These are phyloP conservation scores for Pantherophis vulpinus DNA, from an alignment of 2,797 vertebrate genomes.

Conservation along the genomic window DNA sequence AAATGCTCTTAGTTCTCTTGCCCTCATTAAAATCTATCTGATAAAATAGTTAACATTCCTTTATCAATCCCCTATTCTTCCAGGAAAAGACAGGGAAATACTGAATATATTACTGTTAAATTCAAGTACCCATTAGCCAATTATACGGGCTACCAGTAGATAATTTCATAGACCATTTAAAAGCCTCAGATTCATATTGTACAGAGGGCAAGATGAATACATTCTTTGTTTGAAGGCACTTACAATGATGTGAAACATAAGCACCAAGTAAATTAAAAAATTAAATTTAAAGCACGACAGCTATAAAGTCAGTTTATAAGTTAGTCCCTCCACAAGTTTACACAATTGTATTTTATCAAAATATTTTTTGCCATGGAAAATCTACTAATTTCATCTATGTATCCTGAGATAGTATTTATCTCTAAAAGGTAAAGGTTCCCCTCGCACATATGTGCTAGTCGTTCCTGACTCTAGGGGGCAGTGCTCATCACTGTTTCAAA, in stretches of 20 bases:
- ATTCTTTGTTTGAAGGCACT: slow-evolving; percentile 39
- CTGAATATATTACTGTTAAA: slow-evolving; percentile 65
- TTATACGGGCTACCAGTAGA: slow-evolving; percentile 59
- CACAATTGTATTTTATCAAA: slow-evolving; percentile 8
- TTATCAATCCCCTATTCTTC: slow-evolving; percentile 69
- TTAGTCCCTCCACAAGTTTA: slow-evolving; percentile 14
- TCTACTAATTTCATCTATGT: not conserved
- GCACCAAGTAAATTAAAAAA: slow-evolving; percentile 32
- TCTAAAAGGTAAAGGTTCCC: too few species aligned
- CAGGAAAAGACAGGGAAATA: slow-evolving; percentile 56
- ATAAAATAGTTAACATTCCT: slow-evolving; percentile 79
- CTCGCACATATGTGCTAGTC: too few species aligned
- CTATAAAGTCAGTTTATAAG: not conserved
- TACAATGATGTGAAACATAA: slow-evolving; percentile 32
- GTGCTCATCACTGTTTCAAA: too few species aligned
- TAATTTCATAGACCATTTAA: slow-evolving; percentile 51
- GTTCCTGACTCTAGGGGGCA: too few species aligned
- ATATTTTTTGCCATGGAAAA: not conserved
- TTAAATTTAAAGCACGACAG: slow-evolving; percentile 8
- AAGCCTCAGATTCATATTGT: slow-evolving; percentile 65
- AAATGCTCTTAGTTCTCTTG: slow-evolving; percentile 70
- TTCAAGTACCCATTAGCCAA: slow-evolving; percentile 58
- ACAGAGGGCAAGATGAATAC: slow-evolving; percentile 47
- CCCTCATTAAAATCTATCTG: slow-evolving; percentile 75
- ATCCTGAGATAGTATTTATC: not conserved